These are phyloP conservation scores for Nomada ruficornis DNA, from an alignment of 2,888 invertebrate species.

Conservation along the genomic window DNA sequence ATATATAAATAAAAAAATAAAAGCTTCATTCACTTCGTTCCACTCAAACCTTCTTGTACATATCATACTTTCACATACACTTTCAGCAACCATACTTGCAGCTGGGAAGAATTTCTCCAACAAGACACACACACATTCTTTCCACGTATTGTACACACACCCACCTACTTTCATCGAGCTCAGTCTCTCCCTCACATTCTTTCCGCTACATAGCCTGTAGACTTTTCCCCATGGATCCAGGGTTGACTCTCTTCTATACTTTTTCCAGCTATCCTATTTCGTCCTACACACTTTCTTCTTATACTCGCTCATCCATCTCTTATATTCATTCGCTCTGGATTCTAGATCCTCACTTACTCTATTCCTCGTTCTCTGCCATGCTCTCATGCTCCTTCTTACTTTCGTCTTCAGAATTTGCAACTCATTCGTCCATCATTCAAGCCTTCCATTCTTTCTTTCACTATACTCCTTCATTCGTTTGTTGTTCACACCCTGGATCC, in stretches of 20 bases:
- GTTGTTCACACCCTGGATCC: neutral
- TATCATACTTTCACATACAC: neutral
- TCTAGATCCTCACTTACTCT: neutral
- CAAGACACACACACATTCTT: neutral
- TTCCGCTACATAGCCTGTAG: neutral
- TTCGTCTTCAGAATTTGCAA: neutral
- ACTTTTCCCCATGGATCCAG: neutral
- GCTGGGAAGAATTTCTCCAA: neutral
- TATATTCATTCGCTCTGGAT: neutral
- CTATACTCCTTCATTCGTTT: neutral
- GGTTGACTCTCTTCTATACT: neutral
- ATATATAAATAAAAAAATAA: too few species aligned
- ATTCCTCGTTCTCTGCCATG: neutral
- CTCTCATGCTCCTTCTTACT: neutral
- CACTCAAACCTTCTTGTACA: neutral
- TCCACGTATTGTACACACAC: neutral
- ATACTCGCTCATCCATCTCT: neutral
- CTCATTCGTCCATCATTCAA: conserved; percentile 17
- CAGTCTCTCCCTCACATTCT: neutral
- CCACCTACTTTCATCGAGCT: neutral
- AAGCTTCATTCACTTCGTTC: neutral
- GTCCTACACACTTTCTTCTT: neutral
- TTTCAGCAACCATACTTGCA: neutral
- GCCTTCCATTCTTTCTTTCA: neutral
- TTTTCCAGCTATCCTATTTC: neutral